Conservation (phyloP, 2,888 invertebrate genomes). For the Amblyteles armatorius region DNA sequence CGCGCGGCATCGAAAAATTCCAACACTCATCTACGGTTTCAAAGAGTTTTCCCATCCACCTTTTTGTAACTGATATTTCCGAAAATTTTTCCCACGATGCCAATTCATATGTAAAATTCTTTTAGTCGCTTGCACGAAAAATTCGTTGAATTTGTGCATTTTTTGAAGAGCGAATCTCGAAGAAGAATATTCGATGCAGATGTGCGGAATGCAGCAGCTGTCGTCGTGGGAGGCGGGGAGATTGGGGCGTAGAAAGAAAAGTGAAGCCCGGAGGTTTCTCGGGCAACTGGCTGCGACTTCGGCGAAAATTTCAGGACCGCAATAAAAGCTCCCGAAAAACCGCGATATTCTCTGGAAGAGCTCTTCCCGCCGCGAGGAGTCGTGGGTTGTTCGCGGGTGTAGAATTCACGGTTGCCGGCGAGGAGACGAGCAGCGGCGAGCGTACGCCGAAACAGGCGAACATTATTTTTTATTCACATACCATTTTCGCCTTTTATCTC, state of each 20-base stretch:
- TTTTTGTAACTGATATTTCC: neutral
- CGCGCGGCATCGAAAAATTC: neutral
- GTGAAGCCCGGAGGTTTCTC: slow-evolving; percentile 17
- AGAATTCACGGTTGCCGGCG: neutral
- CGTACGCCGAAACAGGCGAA: neutral
- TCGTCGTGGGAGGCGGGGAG: neutral
- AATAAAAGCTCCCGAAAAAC: slow-evolving; percentile 37
- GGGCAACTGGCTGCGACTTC: slow-evolving; percentile 2
- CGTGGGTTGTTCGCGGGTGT: neutral
- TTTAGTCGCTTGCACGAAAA: neutral
- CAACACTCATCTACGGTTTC: neutral
- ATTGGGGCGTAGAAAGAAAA: neutral
- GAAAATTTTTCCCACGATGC: neutral
- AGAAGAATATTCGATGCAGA: neutral
- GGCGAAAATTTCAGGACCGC: slow-evolving; percentile 37
- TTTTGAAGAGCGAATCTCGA: neutral
- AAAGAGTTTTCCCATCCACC: neutral
- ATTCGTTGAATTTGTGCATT: slow-evolving; percentile 1
- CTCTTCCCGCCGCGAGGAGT: slow-evolving; percentile 17
- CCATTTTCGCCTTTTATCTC: slow-evolving; percentile 37
- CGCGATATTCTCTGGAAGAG: neutral
- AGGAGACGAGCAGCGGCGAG: neutral
- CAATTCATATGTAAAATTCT: neutral
- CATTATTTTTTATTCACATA: slow-evolving; percentile 35
- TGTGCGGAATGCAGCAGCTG: slow-evolving; percentile 1